These are phyloP conservation scores for Noturus placidus DNA, from an alignment of 2,113 vertebrate genomes.

Conservation along the genomic window DNA sequence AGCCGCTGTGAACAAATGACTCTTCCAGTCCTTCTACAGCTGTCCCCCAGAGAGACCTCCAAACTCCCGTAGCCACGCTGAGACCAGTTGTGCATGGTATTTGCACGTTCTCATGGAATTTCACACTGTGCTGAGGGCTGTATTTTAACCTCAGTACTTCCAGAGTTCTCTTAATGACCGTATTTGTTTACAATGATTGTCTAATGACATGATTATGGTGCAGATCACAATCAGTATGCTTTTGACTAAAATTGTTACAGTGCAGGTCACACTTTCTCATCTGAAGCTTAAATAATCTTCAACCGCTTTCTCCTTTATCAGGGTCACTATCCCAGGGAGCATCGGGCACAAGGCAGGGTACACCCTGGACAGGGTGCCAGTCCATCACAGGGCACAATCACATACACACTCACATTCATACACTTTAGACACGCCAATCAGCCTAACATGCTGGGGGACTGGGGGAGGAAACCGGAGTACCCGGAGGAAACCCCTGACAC, in stretches of 20 bases:
- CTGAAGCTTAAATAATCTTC: not conserved
- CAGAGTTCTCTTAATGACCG: not conserved
- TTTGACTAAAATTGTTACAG: not conserved
- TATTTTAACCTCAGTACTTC: constrained; percentile 3
- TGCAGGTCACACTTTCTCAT: not conserved
- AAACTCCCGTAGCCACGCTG: not conserved
- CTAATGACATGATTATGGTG: constrained; percentile 1
- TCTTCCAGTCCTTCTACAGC: constrained; percentile 42
- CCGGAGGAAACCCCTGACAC: no score
- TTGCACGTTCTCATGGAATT: constrained; percentile 11
- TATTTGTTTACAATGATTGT: constrained; percentile 8
- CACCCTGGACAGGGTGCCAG: no score
- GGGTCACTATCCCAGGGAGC: no score
- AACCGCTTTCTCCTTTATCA: no score
- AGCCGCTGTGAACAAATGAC: constrained; percentile 38
- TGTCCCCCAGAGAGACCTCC: constrained; percentile 20
- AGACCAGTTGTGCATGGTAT: constrained; percentile 2
- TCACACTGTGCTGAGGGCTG: not conserved
- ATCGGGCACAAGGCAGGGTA: no score
- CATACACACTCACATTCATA: no score
- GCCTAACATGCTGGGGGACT: no score
- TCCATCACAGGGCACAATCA: no score
- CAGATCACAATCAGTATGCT: not conserved
- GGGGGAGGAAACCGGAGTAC: no score
- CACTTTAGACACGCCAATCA: no score